These are phyloP conservation scores for Cathartes aura DNA, from an alignment of 2,113 vertebrate genomes.

Conservation along the genomic window DNA sequence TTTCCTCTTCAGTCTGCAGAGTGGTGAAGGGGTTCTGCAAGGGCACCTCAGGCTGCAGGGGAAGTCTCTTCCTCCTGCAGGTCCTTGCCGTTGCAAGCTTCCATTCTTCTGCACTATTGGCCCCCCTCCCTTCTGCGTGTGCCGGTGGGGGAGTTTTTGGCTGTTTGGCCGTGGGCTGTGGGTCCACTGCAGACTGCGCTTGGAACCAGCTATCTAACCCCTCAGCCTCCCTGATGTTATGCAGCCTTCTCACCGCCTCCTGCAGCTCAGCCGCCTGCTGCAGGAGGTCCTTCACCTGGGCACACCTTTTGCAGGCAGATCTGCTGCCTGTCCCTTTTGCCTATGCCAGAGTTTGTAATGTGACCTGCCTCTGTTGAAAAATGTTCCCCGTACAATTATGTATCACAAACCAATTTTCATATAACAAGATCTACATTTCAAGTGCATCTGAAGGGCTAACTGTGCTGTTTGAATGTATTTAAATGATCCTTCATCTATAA, in stretches of 20 bases:
- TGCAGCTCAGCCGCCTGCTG: not conserved
- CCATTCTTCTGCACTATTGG: not conserved
- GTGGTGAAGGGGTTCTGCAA: too few relatives aligned
- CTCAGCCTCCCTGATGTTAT: not conserved
- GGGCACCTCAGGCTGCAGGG: too few relatives aligned
- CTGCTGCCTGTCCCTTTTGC: not conserved
- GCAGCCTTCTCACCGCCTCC: not conserved
- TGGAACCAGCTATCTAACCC: not conserved
- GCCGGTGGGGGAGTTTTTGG: not conserved
- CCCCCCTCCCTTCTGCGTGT: too few relatives aligned
- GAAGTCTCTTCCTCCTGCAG: not conserved
- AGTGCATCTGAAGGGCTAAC: not conserved
- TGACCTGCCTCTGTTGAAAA: not conserved
- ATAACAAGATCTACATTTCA: not conserved
- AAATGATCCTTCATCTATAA: conserved; percentile 35
- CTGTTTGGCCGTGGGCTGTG: not conserved
- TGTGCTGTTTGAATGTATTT: conserved; percentile 12
- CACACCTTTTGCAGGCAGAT: not conserved
- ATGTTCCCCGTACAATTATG: not conserved
- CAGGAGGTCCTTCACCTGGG: not conserved
- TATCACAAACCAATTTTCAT: not conserved
- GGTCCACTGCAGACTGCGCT: not conserved
- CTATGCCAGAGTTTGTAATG: not conserved
- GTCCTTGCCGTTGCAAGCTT: not conserved
- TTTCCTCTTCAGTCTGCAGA: too few relatives aligned